A percentile compares a stretch with the other conserved stretches of the same genome.
Evolutionary conservation across 2,888 invertebrate species (phyloP).

Genomic region (Rhamphomyia laevipes): DNA sequence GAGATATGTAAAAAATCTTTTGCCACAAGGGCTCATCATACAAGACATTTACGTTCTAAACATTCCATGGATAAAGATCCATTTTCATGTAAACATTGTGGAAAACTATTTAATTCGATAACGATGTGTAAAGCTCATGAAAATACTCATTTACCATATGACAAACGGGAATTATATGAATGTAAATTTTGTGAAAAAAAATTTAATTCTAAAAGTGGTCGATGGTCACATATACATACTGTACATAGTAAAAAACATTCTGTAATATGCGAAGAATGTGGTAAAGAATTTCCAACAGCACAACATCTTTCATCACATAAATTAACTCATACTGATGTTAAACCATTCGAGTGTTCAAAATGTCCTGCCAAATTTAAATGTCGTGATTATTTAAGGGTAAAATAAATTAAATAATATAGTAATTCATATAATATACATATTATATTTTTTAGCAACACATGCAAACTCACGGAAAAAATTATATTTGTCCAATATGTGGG

Average conservation of each 20-base stretch:
- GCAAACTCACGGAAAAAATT: slow-evolving; percentile 37
- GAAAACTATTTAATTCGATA: neutral
- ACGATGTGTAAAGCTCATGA: slow-evolving; percentile 17
- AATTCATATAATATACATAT: neutral
- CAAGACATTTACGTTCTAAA: neutral
- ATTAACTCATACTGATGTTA: neutral
- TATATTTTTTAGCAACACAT: slow-evolving; percentile 33
- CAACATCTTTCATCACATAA: neutral
- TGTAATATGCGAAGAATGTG: neutral
- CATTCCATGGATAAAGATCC: neutral
- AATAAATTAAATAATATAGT: neutral
- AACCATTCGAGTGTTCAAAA: neutral
- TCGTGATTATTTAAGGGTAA: neutral
- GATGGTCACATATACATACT: neutral
- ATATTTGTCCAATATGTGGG: slow-evolving; percentile 37
- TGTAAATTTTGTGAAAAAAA: slow-evolving; percentile 30
- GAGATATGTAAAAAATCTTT: neutral
- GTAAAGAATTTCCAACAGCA: neutral
- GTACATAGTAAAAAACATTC: neutral
- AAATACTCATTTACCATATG: slow-evolving; percentile 20
- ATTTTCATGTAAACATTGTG: neutral
- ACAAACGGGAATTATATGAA: slow-evolving; percentile 17
- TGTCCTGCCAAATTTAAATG: neutral
- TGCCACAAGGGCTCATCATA: too few species aligned
- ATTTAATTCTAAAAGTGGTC: slow-evolving; percentile 19